Evolutionary conservation across 2,888 invertebrate genomes (phyloP).

Genomic region (Vandiemenella viatica): DNA sequence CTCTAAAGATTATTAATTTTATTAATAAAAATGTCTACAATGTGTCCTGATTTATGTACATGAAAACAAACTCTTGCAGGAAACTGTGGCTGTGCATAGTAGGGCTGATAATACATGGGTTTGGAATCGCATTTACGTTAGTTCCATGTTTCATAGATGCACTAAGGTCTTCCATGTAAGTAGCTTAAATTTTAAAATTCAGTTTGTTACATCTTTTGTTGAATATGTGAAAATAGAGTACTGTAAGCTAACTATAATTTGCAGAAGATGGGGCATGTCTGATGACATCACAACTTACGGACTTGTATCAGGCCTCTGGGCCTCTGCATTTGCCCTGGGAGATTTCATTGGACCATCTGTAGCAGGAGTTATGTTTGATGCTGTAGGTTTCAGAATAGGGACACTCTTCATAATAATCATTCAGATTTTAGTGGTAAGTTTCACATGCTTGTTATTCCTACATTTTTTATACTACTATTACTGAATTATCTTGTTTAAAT

Average conservation of each 20-base stretch:
- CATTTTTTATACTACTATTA: neutral
- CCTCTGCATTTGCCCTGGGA: constrained; percentile 37
- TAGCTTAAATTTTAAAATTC: constrained; percentile 11
- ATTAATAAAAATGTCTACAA: no score
- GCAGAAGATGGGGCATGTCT: constrained; percentile 28
- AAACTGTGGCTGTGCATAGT: constrained; percentile 24
- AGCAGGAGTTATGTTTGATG: constrained; percentile 27
- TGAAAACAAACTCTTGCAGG: no score
- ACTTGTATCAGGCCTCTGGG: constrained; percentile 38
- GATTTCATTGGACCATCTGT: constrained; percentile 30
- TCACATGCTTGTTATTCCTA: neutral
- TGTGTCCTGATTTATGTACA: no score
- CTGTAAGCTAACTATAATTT: neutral
- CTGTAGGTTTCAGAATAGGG: constrained; percentile 27
- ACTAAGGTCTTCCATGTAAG: constrained; percentile 32
- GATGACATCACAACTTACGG: constrained; percentile 39
- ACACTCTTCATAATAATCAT: constrained; percentile 25
- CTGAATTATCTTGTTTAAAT: neutral
- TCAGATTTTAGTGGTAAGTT: constrained; percentile 25
- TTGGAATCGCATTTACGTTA: constrained; percentile 33
- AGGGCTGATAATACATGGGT: constrained; percentile 31
- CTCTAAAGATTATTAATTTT: no score
- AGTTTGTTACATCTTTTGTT: neutral
- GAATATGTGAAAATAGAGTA: neutral
- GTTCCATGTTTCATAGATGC: constrained; percentile 36